Percentiles rank a stretch among this genome's conserved stretches.
phyloP scores from a whole-genome alignment of 1,140 invertebrate species.

The Kradibia gibbosae region DNA sequence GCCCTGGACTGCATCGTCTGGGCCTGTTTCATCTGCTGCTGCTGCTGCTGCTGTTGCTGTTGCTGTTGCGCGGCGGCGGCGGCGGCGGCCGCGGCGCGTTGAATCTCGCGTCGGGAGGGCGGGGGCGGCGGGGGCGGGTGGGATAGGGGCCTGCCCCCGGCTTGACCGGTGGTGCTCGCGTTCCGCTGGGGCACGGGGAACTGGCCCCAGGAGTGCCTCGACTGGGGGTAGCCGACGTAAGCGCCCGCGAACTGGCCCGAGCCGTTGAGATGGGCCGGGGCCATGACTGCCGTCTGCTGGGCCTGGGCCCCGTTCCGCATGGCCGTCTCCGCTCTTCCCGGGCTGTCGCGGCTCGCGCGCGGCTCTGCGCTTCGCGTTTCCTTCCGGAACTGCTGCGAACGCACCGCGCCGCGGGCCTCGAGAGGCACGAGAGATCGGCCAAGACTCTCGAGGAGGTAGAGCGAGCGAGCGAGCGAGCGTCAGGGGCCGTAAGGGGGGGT shows the following conservation, averaged over 20 bases:
- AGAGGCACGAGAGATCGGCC: not conserved
- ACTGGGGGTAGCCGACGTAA: slow-evolving; percentile 65
- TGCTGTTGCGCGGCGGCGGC: too few relatives aligned
- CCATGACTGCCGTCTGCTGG: slow-evolving; percentile 69
- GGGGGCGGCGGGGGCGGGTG: slow-evolving; percentile 67
- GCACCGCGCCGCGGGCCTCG: too few relatives aligned
- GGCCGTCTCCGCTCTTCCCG: not conserved
- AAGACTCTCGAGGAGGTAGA: not conserved
- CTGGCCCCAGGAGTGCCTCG: slow-evolving; percentile 67
- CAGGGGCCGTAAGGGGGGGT: too few relatives aligned
- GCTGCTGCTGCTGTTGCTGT: slow-evolving; percentile 45
- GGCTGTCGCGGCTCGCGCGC: not conserved
- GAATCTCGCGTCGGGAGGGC: slow-evolving; percentile 59
- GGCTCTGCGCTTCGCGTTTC: not conserved
- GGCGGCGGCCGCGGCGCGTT: slow-evolving; percentile 55
- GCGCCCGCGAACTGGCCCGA: slow-evolving; percentile 69
- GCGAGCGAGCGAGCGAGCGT: not conserved
- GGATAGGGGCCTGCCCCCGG: slow-evolving; percentile 63
- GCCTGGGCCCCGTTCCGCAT: slow-evolving; percentile 69
- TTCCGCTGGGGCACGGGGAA: slow-evolving; percentile 54
- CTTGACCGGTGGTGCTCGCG: slow-evolving; percentile 59
- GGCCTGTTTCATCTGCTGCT: slow-evolving; percentile 50
- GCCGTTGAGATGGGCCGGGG: slow-evolving; percentile 69
- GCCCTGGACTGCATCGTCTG: slow-evolving; percentile 57
- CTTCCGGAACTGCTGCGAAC: not conserved